Conservation (phyloP, 2,888 invertebrate species). For the Aplocera efformata region DNA sequence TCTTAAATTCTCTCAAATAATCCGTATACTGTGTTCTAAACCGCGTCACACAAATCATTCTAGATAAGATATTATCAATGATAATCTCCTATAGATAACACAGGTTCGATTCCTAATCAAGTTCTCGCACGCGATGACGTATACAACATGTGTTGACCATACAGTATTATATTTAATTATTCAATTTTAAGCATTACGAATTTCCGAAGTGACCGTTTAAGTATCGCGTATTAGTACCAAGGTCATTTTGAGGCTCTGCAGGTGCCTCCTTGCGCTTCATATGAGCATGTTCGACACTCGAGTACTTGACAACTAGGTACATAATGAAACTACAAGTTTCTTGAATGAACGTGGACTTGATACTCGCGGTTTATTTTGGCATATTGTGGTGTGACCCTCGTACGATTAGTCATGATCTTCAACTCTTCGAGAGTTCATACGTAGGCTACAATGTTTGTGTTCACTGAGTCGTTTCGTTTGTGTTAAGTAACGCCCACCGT, state of each 20-base stretch:
- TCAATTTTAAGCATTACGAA: slow-evolving; percentile 30
- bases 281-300: slow-evolving; percentile 28
- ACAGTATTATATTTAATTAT: slow-evolving; percentile 34
- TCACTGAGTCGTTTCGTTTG: too few relatives aligned
- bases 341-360: slow-evolving; percentile 27
- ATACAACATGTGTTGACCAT: not conserved
- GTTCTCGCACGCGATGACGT: slow-evolving; percentile 14
- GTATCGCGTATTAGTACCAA: slow-evolving; percentile 55
- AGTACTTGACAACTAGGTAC: slow-evolving; percentile 35
- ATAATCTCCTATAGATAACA: too few relatives aligned
- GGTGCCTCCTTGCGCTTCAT: slow-evolving; percentile 39
- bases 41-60: too few relatives aligned
- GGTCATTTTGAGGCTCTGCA: slow-evolving; percentile 65
- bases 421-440: not conserved
- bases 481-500: too few relatives aligned
- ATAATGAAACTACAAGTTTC: slow-evolving; percentile 23
- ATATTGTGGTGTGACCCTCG: not conserved
- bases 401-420: slow-evolving; percentile 1
- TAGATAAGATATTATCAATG: too few relatives aligned
- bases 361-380: slow-evolving; percentile 16
- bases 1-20: too few relatives aligned
- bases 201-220: slow-evolving; percentile 51
- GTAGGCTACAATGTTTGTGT: too few relatives aligned
- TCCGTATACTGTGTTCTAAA: too few relatives aligned
- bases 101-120: slow-evolving; percentile 5